Base-by-base conservation (phyloP, 2,797 vertebrate species). In the Neomorphus geoffroyi region DNA sequence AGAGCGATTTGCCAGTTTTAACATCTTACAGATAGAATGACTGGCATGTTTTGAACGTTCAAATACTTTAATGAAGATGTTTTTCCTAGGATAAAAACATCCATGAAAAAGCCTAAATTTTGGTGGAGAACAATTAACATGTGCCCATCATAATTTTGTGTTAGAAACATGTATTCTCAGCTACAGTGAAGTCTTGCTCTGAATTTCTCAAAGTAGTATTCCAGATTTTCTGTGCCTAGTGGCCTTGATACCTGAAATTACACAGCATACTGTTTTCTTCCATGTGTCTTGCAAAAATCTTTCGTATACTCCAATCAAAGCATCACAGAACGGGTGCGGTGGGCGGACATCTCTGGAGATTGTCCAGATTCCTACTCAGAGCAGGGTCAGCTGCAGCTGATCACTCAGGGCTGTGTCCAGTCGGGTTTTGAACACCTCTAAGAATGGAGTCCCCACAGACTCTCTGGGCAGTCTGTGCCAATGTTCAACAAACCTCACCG, bases 1-100 rank as follows among this genome's bases (percentile, higher is more conserved):
- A 78, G 67, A 84, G 48, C 60, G 46, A 78, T 95, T 94, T 94
- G 51, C 66, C 84, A 39, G 6, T 7, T 93, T 96, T 88, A 73
- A 32, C 45, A 21, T 32, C 73, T 32, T 70, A 73, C 11, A 66
- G 53, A 58, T 48, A 84, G 71, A 82, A 64, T 30, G 73, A 86
- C 41, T 75, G 60, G 39, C 66, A 51, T 86, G 51, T 86, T 93
- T 91, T 75, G 62, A 92, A 86, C 54, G 50, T 86, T 93, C 48
- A 94, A 81, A 93, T 73, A 80, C 60, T 93, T 93, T 27, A 88
- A 80, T 22, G 19, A 93, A 86, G 39, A 37, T 32, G 23, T 7
- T 85, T 82, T 67, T 77, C 33, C 51, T 30, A 30, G 39, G 17
- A 86, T 37, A 83, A 92, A 92, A 86, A 45, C 2, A 0, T 53